Evolutionary conservation across 2,113 vertebrate species (phyloP), one percentile per base, ranked within the genome.

Genomic region (Collichthys lucidus): DNA sequence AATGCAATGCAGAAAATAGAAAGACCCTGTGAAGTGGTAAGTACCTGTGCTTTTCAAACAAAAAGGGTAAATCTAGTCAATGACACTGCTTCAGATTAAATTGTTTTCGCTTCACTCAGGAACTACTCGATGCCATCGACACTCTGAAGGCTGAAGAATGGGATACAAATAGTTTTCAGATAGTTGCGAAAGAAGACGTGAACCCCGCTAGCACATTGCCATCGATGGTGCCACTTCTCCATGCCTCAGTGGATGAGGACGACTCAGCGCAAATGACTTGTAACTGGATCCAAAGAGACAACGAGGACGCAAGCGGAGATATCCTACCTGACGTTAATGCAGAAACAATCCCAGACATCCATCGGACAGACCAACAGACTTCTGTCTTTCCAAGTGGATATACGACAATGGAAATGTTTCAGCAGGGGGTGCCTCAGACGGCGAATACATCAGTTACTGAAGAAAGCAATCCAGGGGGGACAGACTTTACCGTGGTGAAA

Each of bases 401-500:
- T 22, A 94, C 95, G 24, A 96, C 95, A 10, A 90, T 97, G 94
- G 96, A 95, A 55, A 73, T 95, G 80, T 94, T 96, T 60, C 93
- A 93, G 67, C 90, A 92, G 73, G 71, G 49, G 14, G 77, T 69
- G 60, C 72, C 83, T 20, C 82, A 64, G 4, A 4, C 31, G 0
- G 47, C 1, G 0, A 59, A 26, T 7, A n/a, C 77, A 4, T 19
- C 42, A 2, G 14, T n/a, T 47, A 61, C 52, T 14, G 12, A 42
- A 55, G 69, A 74, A 4, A 29, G 47, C 0, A 7, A 82, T 3
- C 15, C 77, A 11, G 76, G 44, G 26, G 74, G 73, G 1, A 14
- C 22, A 12, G 78, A 80, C 15, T 8, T 19, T 8, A 71, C 64
- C 7, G 40, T 16, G 42, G 15, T 46, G 8, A 72, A 44, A 40